Percentiles rank a stretch among this genome's conserved stretches.
Conservation (phyloP, 1,140 invertebrate genomes). For the Drosophila tristis region DNA sequence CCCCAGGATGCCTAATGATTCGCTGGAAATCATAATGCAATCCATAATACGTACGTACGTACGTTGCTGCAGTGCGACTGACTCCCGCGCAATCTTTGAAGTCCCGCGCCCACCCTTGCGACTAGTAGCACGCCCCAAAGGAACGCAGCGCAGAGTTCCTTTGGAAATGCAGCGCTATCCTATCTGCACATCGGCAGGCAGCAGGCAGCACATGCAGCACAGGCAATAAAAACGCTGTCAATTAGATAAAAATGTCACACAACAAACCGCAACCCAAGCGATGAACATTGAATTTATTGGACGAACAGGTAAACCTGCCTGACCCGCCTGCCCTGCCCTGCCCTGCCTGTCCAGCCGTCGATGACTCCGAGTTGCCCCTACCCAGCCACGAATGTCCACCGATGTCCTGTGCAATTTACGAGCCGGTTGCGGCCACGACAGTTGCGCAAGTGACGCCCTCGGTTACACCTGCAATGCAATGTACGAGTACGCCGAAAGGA, state of each 20-base stretch:
- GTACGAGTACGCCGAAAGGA: not conserved
- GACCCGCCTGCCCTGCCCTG: not conserved
- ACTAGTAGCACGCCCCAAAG: conserved; percentile 75
- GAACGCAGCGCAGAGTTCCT: conserved; percentile 6
- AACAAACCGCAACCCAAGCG: conserved; percentile 74
- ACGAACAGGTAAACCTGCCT: conserved; percentile 29
- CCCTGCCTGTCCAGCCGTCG: not conserved
- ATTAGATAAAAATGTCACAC: conserved; percentile 84
- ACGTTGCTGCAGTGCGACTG: not conserved
- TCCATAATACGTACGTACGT: conserved; percentile 23
- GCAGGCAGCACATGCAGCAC: too few species aligned
- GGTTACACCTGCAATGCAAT: conserved; percentile 54
- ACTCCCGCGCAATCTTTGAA: conserved; percentile 48
- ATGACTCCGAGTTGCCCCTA: conserved; percentile 5
- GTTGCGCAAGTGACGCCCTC: conserved; percentile 72
- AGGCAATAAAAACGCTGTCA: conserved; percentile 76
- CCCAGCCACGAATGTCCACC: conserved; percentile 3
- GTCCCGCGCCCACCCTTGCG: conserved; percentile 33
- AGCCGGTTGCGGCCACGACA: conserved; percentile 49
- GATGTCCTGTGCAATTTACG: conserved; percentile 74
- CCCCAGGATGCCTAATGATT: conserved; percentile 60
- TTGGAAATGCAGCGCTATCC: conserved; percentile 29
- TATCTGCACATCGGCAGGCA: not conserved
- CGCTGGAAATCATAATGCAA: conserved; percentile 68
- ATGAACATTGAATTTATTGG: conserved; percentile 71